Base-by-base conservation (phyloP, 2,113 vertebrate species). In the Speoplatyrhinus poulsoni region DNA sequence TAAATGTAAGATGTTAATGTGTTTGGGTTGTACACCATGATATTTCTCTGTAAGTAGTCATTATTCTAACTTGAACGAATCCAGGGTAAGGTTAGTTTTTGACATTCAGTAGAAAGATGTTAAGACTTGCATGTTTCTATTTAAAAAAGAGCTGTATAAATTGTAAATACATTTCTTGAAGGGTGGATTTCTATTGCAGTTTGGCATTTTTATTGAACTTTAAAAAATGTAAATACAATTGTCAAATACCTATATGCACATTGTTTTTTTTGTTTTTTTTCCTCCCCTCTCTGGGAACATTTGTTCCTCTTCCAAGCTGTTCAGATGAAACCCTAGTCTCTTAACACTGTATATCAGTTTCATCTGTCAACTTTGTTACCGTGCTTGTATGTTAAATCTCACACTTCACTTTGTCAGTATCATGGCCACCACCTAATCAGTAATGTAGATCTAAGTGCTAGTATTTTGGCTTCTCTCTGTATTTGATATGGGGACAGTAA, bases 121-220 rank as follows among this genome's bases (percentile, higher is more conserved):
- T 88, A 90, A 92, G 88, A 90, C 87, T 88, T 89, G 92, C 91
- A 93, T 93, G 93, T 92, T 92, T 93, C 86, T 92, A 85, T 92
- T 92, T 93, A 93, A 93, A 91, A 89, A 87, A 54, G 36, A 41
- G 79, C 72, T 94, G 91, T 93, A 93, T 76, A 93, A 89, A 92
- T 80, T 93, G 93, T 93, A 93, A 86, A 94, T 93, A 92, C 77
- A 82, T 91, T 89, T 93, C 91, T 91, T 91, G 91, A 90, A 90
- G 87, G 88, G 89, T 91, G 84, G 83, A 90, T 93, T 93, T 93
- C 83, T 93, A 92, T 84, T 82, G 83, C 87, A 85, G 83, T 87
- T 90, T 85, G 87, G 88, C 85, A 90, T 93, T 93, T 94, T 87
- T 94, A 92, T 92, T 88, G 70, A 87, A 88, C 88, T 85, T 87